Conservation (phyloP, 2,797 vertebrate species). For the Sternarchorhynchus goeldii region DNA sequence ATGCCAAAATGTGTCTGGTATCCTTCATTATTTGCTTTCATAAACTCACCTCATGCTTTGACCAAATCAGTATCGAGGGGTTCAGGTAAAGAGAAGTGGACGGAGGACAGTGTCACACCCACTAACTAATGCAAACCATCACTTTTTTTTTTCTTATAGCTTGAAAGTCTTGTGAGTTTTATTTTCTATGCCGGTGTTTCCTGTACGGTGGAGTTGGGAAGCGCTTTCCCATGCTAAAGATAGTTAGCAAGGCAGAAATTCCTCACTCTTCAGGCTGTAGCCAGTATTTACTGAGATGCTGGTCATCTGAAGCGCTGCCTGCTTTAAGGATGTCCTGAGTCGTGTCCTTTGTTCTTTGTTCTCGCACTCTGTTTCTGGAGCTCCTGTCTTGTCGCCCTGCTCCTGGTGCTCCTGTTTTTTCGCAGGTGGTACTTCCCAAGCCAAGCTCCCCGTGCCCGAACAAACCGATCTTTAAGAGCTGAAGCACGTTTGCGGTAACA, state of each 20-base stretch:
- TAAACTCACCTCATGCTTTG: conserved; percentile 42
- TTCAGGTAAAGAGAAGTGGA: conserved; percentile 21
- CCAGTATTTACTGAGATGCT: too few relatives aligned
- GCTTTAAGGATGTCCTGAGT: not conserved
- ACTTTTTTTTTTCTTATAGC: not conserved
- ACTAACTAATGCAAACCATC: conserved; percentile 16
- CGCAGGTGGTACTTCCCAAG: not conserved
- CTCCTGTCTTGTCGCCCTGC: not conserved
- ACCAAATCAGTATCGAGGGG: conserved; percentile 44
- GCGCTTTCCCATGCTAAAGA: not conserved
- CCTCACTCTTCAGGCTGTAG: not conserved
- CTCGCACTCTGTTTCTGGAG: too few relatives aligned
- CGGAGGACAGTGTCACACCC: conserved; percentile 34
- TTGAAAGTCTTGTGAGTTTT: not conserved
- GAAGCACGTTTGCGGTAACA: too few relatives aligned
- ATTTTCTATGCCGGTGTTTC: conserved; percentile 5
- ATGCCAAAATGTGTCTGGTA: conserved; percentile 44
- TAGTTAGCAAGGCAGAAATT: not conserved
- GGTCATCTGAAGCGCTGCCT: not conserved
- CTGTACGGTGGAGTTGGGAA: not conserved
- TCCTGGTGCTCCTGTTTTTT: not conserved
- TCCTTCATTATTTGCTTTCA: conserved; percentile 28
- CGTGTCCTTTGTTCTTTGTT: too few relatives aligned
- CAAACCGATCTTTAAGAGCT: not conserved
- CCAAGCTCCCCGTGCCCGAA: not conserved